These are phyloP conservation scores for Podotricha telesiphe DNA, from an alignment of 2,888 invertebrate species.

Conservation along the genomic window DNA sequence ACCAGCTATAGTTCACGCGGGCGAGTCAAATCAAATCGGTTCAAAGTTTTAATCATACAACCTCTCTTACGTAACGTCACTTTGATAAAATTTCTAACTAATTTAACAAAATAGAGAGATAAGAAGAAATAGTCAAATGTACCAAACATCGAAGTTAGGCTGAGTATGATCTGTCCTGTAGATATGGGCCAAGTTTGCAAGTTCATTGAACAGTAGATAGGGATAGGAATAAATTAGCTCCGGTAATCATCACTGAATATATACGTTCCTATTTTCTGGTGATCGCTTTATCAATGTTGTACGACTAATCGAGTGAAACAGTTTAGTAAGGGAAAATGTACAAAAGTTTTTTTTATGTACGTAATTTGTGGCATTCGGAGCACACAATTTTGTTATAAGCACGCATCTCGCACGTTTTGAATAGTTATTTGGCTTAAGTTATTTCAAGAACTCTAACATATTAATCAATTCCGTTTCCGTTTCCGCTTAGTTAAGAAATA, in stretches of 20 bases:
- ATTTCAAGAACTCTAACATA: too few species aligned
- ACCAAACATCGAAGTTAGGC: constrained; percentile 14
- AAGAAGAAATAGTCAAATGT: constrained; percentile 13
- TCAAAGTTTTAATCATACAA: not conserved
- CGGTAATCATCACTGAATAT: constrained; percentile 21
- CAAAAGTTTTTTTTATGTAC: constrained; percentile 2
- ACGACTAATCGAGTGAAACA: constrained; percentile 16
- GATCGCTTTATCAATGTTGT: constrained; percentile 20
- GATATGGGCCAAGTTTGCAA: constrained; percentile 27
- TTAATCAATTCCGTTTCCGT: too few species aligned
- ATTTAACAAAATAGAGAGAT: constrained; percentile 11
- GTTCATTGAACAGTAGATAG: constrained; percentile 28
- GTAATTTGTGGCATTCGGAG: not conserved
- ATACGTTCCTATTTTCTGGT: constrained; percentile 11
- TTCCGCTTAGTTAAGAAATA: too few species aligned
- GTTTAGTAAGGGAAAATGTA: not conserved
- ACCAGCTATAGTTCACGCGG: too few species aligned
- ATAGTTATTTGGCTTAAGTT: too few species aligned
- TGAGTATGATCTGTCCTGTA: not conserved
- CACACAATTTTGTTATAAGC: not conserved
- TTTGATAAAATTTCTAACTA: not conserved
- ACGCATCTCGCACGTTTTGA: too few species aligned
- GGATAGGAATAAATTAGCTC: constrained; percentile 29
- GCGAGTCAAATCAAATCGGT: too few species aligned
- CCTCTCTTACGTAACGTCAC: not conserved